Evolutionary conservation across 1,140 invertebrate species (phyloP), one percentile per base, ranked within the genome.

Genomic region (Saccostrea glomerata): DNA sequence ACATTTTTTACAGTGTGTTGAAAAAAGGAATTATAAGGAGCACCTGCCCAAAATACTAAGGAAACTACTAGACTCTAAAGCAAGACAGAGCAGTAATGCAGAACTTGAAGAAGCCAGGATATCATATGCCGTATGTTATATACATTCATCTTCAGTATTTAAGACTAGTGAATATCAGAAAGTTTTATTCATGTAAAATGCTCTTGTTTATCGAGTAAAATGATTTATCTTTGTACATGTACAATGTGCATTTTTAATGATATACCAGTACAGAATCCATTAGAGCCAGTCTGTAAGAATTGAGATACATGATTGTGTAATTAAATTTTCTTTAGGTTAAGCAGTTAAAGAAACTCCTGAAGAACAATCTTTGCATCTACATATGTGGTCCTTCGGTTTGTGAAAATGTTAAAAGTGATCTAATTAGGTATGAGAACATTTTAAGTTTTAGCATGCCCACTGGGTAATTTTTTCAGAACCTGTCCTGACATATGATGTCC

Each of bases 21-120:
- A 90, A 9, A 86, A 90, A 23, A 54, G 60, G 30, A 87, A 91
- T 84, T 94, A 92, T 87, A 86, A 90, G n/a, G 88, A 92, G 20
- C 88, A 84, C 12, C 77, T 95, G 23, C 89, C 92, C 66, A 70
- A 89, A 25, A 85, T 90, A 47, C 87, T 95, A 13, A 89, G 92
- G 40, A 88, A 92, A 40, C 88, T 88, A n/a, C 85, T 94, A 11
- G 92, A 94, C 89, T 92, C 94, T 20, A 90, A 88, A 1, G 90
- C 92, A 25, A 93, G 86, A 85, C 88, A 92, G 17, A 91, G 90
- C 73, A 88, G 91, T 23, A 91, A 91, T 83, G 91, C 92, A 55
- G 93, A 93, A 58, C 89, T 91, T 25, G 86, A 91, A 25, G 94
- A 94, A 90, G 92, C 93, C 3, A 94, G 93, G 73, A 89, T 94